A percentile compares a stretch with the other conserved stretches of the same genome.
Conservation (phyloP, 2,113 vertebrate genomes). For the Microcebus murinus region DNA sequence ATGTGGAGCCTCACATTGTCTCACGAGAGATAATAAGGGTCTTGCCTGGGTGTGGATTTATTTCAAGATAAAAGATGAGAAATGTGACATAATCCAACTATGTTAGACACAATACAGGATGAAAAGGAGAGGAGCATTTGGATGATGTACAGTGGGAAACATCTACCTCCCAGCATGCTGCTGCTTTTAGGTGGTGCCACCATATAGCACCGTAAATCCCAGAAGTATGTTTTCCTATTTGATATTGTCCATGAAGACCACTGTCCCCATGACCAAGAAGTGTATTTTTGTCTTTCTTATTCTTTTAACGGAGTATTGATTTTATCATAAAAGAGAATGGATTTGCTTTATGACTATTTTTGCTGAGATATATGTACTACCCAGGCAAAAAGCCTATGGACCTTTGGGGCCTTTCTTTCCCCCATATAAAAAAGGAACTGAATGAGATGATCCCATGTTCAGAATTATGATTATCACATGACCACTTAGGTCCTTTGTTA, state of each 20-base stretch:
- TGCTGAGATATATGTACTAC: background rate
- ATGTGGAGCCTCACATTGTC: background rate
- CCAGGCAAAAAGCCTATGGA: background rate
- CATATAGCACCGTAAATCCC: rapidly evolving
- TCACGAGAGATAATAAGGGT: background rate
- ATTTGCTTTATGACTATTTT: background rate
- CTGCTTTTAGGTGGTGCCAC: background rate
- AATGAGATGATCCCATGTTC: background rate
- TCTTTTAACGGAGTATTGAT: background rate
- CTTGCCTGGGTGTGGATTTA: background rate
- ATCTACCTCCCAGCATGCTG: background rate
- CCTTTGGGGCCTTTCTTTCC: background rate
- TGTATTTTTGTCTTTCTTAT: background rate
- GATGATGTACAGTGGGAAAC: no score
- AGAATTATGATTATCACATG: background rate
- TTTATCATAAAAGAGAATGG: background rate
- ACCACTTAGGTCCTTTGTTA: background rate
- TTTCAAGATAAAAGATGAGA: background rate
- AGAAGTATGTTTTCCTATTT: background rate
- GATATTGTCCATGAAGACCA: background rate
- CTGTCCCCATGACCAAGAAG: background rate
- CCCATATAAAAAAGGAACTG: background rate
- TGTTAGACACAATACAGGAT: background rate
- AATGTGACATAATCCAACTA: background rate
- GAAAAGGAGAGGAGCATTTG: background rate